Percentiles rank a stretch among this genome's conserved stretches.
Conservation (phyloP, 92 coral and sea anemone species). For the Phymanthus crucifer region DNA sequence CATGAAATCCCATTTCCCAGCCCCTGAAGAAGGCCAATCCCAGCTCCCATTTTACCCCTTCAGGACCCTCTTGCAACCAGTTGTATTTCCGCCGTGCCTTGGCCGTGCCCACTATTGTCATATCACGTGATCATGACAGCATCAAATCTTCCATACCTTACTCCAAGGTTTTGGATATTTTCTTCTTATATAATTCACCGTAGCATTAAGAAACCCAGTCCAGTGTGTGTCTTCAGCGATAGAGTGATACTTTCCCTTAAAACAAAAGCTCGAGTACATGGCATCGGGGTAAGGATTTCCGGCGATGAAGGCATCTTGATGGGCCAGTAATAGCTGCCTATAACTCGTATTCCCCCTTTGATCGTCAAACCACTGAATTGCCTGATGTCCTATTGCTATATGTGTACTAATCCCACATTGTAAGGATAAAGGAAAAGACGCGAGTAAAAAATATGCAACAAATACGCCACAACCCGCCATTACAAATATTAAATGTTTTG, state of each 20-base stretch:
- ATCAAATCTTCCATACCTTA: constrained; percentile 40
- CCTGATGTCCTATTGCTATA: constrained; percentile 87
- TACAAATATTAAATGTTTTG: neutral
- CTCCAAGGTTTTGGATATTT: constrained; percentile 97
- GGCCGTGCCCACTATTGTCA: neutral
- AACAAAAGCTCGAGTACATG: constrained; percentile 84
- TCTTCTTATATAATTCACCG: constrained; percentile 79
- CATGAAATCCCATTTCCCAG: no score
- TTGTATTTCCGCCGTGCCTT: neutral
- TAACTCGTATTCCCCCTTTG: constrained; percentile 69
- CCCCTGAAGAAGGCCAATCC: no score
- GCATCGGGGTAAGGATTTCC: constrained; percentile 96
- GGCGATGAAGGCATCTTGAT: constrained; percentile 89
- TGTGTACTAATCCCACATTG: constrained; percentile 95
- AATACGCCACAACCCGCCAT: neutral
- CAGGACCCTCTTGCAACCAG: no score
- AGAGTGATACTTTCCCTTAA: constrained; percentile 71
- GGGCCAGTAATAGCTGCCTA: constrained; percentile 68
- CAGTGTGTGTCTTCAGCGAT: constrained; percentile 95
- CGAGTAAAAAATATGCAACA: neutral
- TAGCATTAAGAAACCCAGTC: constrained; percentile 94
- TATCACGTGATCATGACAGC: neutral
- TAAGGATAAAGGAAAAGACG: constrained; percentile 11
- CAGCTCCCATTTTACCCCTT: no score
- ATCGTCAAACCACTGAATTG: constrained; percentile 81